Evolutionary conservation across 2,797 vertebrate species (phyloP).

Genomic region (Cryptoprocta ferox): DNA sequence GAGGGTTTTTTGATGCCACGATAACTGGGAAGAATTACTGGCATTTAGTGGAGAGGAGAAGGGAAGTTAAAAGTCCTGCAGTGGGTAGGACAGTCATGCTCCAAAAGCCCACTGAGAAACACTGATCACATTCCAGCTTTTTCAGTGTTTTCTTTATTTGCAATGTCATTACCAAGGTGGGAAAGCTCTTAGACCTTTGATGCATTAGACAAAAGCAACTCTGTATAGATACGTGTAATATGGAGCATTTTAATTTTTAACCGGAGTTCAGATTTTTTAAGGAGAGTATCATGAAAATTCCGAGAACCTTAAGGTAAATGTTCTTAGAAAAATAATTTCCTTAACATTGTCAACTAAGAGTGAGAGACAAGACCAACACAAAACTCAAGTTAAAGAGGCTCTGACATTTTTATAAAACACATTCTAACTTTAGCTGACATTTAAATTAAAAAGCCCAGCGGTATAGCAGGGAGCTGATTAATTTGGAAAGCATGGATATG

Average conservation of each 20-base stretch:
- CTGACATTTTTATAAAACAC: conserved; percentile 54
- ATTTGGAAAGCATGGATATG: conserved; percentile 46
- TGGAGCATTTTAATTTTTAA: conserved; percentile 42
- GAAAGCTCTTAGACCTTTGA: neutral
- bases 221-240: conserved; percentile 44
- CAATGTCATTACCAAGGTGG: neutral
- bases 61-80: neutral
- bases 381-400: conserved; percentile 45
- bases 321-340: conserved; percentile 56
- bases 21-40: neutral
- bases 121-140: neutral
- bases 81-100: neutral
- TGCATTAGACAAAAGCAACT: neutral
- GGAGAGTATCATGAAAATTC: conserved; percentile 19
- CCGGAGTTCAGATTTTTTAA: conserved; percentile 49
- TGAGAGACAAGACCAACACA: conserved; percentile 40
- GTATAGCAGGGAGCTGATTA: conserved; percentile 62
- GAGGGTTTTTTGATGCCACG: neutral
- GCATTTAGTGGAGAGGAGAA: neutral
- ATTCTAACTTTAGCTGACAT: conserved; percentile 75
- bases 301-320: neutral
- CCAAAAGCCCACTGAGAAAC: neutral
- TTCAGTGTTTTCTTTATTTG: neutral
- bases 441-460: conserved; percentile 71
- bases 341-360: conserved; percentile 42